Evolutionary conservation across 2,888 invertebrate genomes (phyloP).

Genomic region (Stramonita haemastoma): DNA sequence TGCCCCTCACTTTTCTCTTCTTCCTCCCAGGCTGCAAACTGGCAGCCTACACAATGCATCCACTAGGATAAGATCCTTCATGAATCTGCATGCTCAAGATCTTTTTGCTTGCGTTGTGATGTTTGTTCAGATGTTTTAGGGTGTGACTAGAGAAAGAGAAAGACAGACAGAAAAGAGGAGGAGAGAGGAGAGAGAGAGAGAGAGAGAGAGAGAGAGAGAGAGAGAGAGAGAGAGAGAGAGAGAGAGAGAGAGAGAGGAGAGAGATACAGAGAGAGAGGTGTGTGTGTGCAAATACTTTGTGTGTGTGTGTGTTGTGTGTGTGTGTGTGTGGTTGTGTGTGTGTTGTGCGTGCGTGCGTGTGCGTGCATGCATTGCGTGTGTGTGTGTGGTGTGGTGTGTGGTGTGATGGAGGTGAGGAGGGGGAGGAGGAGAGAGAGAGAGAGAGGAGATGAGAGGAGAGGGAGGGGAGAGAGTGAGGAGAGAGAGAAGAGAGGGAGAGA

Average conservation of each 20-base stretch:
- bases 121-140: neutral
- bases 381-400: neutral
- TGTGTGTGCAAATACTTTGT: neutral
- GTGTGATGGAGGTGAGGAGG: too few relatives aligned
- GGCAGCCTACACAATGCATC: neutral
- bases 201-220: too few relatives aligned
- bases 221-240: neutral
- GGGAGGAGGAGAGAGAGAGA: neutral
- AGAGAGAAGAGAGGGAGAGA: neutral
- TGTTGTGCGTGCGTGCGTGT: too few relatives aligned
- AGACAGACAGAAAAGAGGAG: too few relatives aligned
- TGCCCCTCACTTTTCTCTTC: neutral
- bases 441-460: neutral
- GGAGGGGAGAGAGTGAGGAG: neutral
- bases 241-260: neutral
- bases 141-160: neutral
- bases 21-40: neutral
- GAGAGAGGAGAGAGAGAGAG: too few relatives aligned
- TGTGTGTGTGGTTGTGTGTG: neutral
- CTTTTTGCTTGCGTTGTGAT: neutral
- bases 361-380: neutral
- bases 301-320: neutral
- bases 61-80: too few relatives aligned
- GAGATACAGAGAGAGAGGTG: neutral
- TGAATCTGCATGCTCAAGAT: neutral